Base-by-base conservation (phyloP, 2,888 invertebrate species). In the Buathra laborator region DNA sequence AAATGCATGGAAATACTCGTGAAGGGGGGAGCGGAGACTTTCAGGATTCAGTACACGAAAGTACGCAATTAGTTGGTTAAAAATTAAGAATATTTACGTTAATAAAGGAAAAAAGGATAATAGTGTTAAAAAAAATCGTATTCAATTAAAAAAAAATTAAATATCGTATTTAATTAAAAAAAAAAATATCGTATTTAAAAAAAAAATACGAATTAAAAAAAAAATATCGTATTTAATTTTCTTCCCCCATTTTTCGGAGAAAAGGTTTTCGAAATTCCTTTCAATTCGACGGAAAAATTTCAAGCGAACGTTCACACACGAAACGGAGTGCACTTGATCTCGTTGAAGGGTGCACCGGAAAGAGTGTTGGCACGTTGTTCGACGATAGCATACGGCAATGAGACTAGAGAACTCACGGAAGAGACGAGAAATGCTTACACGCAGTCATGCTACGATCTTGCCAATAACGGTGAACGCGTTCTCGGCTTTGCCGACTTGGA, bases 301-400 rank as follows among this genome's bases (percentile, higher is more conserved):
- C 96, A 96, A 93, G 95, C 96, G 4, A 96, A 97, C 14, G 95
- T 97, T 89, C 97, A 97, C 91, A 95, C 94, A 81, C 94, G 95
- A 90, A 94, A 94, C 71, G 92, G 94, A 16, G 94, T 95, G 4
- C 92, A 96, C 91, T 94, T 96, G 83, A 94, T 97, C 85, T 95
- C 96, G 70, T 96, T 97, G 96, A 97, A 97, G 94, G 97, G 97
- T 29, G 97, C 97, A 43, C 97, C 97, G 0, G 97, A 97, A 94
- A 95, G 96, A 78, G 95, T 97, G 74, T 89, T 97, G 44, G 96
- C 97, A 89, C 95, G 95, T 85, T 97, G 97, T 91, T 88, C 93
- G 51, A 94, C 93, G 16, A 94, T 96, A 3, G 94, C 95, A 67
- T 93, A 95, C 12, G 95, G 95, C 83, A 95, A 95, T n/a, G 95